These are phyloP conservation scores for Dasyprocta punctata DNA, from an alignment of 2,113 vertebrate genomes.

Conservation along the genomic window DNA sequence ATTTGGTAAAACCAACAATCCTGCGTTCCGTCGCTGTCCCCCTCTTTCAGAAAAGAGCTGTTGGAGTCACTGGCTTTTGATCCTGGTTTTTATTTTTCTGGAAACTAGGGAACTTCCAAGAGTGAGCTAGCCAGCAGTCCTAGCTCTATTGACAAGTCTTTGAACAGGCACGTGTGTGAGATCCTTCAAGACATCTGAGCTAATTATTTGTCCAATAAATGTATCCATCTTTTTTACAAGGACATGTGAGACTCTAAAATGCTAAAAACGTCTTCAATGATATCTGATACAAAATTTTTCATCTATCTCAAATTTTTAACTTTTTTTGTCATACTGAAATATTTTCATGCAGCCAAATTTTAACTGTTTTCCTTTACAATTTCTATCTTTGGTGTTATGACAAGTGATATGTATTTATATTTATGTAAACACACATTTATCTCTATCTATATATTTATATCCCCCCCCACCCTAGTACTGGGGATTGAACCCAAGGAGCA, in stretches of 20 bases:
- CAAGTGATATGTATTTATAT: neutral
- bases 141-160: neutral
- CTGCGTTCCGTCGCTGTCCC: neutral
- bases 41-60: neutral
- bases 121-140: neutral
- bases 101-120: neutral
- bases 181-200: neutral
- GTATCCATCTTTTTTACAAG: neutral
- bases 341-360: conserved; percentile 20
- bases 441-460: neutral
- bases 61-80: neutral
- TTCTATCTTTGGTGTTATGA: conserved; percentile 25
- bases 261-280: neutral
- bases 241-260: neutral
- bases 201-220: conserved; percentile 25
- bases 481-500: neutral
- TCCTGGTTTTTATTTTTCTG: conserved; percentile 17
- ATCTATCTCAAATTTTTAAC: neutral
- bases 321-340: neutral
- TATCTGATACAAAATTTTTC: conserved; percentile 38
- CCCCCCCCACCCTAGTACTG: neutral
- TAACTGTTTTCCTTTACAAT: neutral
- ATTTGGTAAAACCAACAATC: neutral
- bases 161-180: neutral
- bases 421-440: neutral